These are phyloP conservation scores for Oryzias melastigma DNA, from an alignment of 2,113 vertebrate genomes.

Conservation along the genomic window DNA sequence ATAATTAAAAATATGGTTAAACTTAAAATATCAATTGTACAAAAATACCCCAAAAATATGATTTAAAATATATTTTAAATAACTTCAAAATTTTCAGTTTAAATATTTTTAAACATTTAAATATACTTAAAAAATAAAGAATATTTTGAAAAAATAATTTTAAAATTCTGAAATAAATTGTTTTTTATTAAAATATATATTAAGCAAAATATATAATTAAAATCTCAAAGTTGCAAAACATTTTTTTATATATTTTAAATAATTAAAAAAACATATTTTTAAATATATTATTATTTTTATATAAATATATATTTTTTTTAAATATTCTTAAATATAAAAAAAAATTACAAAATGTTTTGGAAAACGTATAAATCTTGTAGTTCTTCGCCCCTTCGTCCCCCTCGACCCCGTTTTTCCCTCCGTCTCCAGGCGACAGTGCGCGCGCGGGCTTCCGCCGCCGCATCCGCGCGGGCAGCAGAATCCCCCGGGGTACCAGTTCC, in stretches of 20 bases:
- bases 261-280: too few relatives aligned
- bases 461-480: constrained; percentile 26
- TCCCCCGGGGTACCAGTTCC: constrained; percentile 14
- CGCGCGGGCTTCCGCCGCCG: constrained; percentile 25
- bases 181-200: not conserved
- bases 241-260: too few relatives aligned
- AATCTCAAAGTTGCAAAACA: not conserved
- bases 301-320: not conserved
- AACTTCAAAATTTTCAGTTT: too few relatives aligned
- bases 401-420: constrained; percentile 9
- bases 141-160: not conserved
- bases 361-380: not conserved
- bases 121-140: not conserved
- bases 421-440: constrained; percentile 54
- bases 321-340: not conserved
- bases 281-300: not conserved
- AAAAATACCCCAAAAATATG: too few relatives aligned
- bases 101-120: not conserved
- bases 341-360: not conserved
- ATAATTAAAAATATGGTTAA: too few relatives aligned
- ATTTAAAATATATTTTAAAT: too few relatives aligned
- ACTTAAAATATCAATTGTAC: too few relatives aligned
- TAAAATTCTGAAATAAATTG: not conserved
- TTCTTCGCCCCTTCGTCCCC: not conserved
- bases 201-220: not conserved